These are phyloP conservation scores for Venturia canescens DNA, from an alignment of 1,140 invertebrate genomes.

Conservation along the genomic window DNA sequence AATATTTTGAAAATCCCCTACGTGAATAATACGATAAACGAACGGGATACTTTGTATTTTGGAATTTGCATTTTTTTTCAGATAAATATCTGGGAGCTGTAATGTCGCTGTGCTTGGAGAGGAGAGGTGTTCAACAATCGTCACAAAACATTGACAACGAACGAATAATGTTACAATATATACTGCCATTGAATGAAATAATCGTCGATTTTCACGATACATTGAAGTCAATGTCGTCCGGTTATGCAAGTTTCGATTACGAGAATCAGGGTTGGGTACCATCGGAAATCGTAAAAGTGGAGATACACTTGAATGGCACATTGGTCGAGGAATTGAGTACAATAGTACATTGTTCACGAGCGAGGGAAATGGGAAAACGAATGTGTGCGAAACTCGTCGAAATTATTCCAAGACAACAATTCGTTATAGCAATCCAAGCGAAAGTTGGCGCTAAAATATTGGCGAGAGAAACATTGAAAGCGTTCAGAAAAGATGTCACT, in stretches of 20 bases:
- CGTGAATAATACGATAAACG: no score
- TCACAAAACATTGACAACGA: slow-evolving; percentile 89
- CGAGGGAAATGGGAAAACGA: slow-evolving; percentile 81
- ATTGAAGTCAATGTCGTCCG: slow-evolving; percentile 92
- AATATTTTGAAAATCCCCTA: no score
- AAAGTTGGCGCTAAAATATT: slow-evolving; percentile 88
- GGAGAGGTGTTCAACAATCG: slow-evolving; percentile 86
- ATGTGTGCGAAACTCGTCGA: slow-evolving; percentile 90
- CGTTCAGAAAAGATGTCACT: slow-evolving; percentile 94
- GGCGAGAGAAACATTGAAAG: slow-evolving; percentile 91
- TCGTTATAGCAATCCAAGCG: slow-evolving; percentile 92
- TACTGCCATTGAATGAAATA: slow-evolving; percentile 94
- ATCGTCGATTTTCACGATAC: slow-evolving; percentile 96
- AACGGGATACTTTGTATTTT: no score
- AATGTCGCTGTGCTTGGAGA: slow-evolving; percentile 85
- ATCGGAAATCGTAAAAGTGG: slow-evolving; percentile 86
- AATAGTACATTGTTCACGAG: slow-evolving; percentile 87
- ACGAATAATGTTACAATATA: slow-evolving; percentile 88
- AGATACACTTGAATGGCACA: slow-evolving; percentile 87
- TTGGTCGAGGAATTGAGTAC: slow-evolving; percentile 91
- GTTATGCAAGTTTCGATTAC: slow-evolving; percentile 99
- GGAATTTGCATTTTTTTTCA: slow-evolving; percentile 73
- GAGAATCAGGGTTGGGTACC: slow-evolving; percentile 91
- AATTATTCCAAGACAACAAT: slow-evolving; percentile 93
- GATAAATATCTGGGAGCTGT: slow-evolving; percentile 84